Evolutionary conservation across 1,140 invertebrate genomes (phyloP).

Genomic region (Dendroctonus ponderosae): DNA sequence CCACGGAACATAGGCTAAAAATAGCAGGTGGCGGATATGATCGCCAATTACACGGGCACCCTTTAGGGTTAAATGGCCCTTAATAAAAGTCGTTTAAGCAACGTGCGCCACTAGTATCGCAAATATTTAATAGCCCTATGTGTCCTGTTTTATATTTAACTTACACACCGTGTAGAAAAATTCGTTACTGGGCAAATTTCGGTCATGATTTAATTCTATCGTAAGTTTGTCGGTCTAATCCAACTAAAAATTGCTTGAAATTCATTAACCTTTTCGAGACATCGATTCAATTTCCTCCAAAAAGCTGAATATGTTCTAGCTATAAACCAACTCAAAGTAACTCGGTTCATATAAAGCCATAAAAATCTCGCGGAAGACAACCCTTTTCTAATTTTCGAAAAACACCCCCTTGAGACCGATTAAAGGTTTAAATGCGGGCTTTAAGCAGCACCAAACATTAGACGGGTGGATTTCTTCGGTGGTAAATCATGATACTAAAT

Average conservation of each 20-base stretch:
- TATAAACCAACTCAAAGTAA: conserved; percentile 1
- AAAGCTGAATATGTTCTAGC: too few species aligned
- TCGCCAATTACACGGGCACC: conserved; percentile 18
- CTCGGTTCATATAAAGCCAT: conserved; percentile 1
- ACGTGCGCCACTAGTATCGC: conserved; percentile 8
- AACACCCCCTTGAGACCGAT: conserved; percentile 17
- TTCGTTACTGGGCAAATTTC: too few species aligned
- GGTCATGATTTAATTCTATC: too few species aligned
- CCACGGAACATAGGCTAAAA: conserved; percentile 1
- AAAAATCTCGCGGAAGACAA: conserved; percentile 24
- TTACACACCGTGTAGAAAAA: background rate
- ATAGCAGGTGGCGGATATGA: conserved; percentile 15
- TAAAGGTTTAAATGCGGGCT: conserved; percentile 27
- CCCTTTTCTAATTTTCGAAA: conserved; percentile 29
- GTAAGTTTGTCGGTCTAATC: too few species aligned
- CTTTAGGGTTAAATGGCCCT: conserved; percentile 10
- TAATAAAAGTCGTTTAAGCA: conserved; percentile 20
- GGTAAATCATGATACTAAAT: conserved; percentile 23
- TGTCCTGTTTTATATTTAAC: background rate
- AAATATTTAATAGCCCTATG: conserved; percentile 1
- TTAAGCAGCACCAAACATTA: conserved; percentile 25
- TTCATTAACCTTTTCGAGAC: too few species aligned
- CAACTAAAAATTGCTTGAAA: too few species aligned
- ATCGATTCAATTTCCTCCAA: too few species aligned
- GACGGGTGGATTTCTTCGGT: conserved; percentile 25